Base-by-base conservation (phyloP, 2,113 vertebrate species). In the Chrysochloris asiatica region DNA sequence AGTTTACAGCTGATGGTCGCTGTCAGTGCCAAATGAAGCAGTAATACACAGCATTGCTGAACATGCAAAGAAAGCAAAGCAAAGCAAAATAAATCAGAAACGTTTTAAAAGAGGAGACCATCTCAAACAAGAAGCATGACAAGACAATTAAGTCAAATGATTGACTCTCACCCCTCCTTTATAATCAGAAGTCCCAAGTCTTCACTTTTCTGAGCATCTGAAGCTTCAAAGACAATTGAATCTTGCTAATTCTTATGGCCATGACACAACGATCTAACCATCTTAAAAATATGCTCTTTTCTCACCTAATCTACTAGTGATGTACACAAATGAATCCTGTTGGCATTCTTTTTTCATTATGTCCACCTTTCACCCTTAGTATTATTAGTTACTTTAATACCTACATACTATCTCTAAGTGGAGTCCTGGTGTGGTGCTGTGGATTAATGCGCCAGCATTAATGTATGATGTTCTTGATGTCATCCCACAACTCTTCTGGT, bases 21-120 rank as follows among this genome's bases (percentile, higher is more conserved):
- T 30, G 33, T 75, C 30, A 28, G 26, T 75, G 47, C 54, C 86
- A 88, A 77, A 75, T 21, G 83, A 93, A 83, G 69, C 86, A 43
- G 22, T 47, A 14, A 83, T 8, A 13, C 16, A 10, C 47, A 19
- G 11, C 26, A 8, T 3, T 45, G 48, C 79, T 54, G 56, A 83
- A 21, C 78, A 28, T 9, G 43, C 47, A 56, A 78, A 65, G 50
- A 67, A 54, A 90, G 48, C n/a, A 81, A 73, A 93, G 43, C 16
- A 81, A 69, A 95, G 41, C 14, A 30, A 56, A 52, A 30, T 30
- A 50, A 72, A 87, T 6, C n/a, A n/a, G n/a, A n/a, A n/a, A n/a
- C n/a, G n/a, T n/a, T n/a, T 43, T 14, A 36, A 61, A 52, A 12
- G 24, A 21, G 83, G 50, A 92, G 38, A 30, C 72, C 47, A 93